These are phyloP conservation scores for Periophthalmodon schlosseri DNA, from an alignment of 2,113 vertebrate genomes.

Conservation along the genomic window DNA sequence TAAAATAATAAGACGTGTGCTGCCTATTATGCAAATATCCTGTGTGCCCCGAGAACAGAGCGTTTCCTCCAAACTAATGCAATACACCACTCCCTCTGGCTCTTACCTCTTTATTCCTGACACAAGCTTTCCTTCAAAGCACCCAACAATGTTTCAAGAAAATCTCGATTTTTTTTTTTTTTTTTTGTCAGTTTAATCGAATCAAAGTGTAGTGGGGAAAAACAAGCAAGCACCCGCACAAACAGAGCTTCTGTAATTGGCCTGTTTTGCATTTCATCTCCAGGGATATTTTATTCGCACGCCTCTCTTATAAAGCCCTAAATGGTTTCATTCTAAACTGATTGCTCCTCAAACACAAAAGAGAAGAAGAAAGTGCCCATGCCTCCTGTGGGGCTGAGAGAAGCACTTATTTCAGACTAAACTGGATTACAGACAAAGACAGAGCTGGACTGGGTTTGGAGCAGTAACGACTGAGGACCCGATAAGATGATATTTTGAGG, in stretches of 20 bases:
- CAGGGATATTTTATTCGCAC: constrained; percentile 73
- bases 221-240: constrained; percentile 26
- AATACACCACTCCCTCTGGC: neutral
- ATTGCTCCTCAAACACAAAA: constrained; percentile 69
- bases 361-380: constrained; percentile 37
- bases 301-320: constrained; percentile 74
- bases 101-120: neutral
- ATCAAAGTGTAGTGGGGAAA: constrained; percentile 33
- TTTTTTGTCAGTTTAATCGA: constrained; percentile 38
- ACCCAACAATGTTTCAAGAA: neutral
- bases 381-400: constrained; percentile 73
- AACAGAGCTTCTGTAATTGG: constrained; percentile 63
- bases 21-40: constrained; percentile 1
- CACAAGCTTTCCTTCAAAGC: neutral
- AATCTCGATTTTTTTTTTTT: constrained; percentile 2
- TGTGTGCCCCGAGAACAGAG: neutral
- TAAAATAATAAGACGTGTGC: neutral
- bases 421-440: constrained; percentile 79
- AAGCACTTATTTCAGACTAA: constrained; percentile 83
- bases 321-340: constrained; percentile 77
- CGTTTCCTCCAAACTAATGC: constrained; percentile 1
- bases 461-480: constrained; percentile 48
- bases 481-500: constrained; percentile 29
- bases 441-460: constrained; percentile 70
- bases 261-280: constrained; percentile 76